Conservation (phyloP, 2,113 vertebrate genomes). For the Aphelocoma coerulescens region DNA sequence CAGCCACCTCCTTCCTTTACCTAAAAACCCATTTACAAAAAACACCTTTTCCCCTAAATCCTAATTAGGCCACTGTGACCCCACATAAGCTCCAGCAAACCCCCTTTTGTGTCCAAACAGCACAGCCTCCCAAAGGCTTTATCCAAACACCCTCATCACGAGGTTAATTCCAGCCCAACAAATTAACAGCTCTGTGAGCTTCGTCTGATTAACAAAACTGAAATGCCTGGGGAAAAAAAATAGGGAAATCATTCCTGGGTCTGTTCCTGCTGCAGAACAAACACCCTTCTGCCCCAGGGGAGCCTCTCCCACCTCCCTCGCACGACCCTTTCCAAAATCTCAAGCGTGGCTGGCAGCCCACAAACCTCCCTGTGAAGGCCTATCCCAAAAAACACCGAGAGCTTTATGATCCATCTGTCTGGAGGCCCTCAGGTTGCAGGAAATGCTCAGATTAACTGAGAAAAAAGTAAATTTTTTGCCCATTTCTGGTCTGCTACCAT, state of each 20-base stretch:
- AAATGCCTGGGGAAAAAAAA: not conserved
- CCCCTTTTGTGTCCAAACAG: not conserved
- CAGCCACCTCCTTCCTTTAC: not conserved
- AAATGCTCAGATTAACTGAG: not conserved
- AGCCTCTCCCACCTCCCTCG: not conserved
- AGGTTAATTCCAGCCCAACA: not conserved
- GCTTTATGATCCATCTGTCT: not conserved
- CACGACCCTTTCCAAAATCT: not conserved
- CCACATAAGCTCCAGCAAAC: not conserved
- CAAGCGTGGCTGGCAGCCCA: not conserved
- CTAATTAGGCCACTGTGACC: constrained; percentile 31
- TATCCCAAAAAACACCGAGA: not conserved
- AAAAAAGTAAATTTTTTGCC: not conserved
- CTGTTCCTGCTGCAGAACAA: not conserved
- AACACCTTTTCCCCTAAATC: not conserved
- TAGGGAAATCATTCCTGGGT: constrained; percentile 1
- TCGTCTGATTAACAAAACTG: not conserved
- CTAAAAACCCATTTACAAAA: not conserved
- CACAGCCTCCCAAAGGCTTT: not conserved
- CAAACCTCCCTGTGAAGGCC: accelerated
- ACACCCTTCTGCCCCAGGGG: not conserved
- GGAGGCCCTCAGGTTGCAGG: not conserved
- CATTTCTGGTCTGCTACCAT: not conserved
- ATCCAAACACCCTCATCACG: constrained; percentile 12
- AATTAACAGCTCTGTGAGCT: not conserved